phyloP scores from a whole-genome alignment of 2,113 vertebrate genomes.

The Cygnus atratus region DNA sequence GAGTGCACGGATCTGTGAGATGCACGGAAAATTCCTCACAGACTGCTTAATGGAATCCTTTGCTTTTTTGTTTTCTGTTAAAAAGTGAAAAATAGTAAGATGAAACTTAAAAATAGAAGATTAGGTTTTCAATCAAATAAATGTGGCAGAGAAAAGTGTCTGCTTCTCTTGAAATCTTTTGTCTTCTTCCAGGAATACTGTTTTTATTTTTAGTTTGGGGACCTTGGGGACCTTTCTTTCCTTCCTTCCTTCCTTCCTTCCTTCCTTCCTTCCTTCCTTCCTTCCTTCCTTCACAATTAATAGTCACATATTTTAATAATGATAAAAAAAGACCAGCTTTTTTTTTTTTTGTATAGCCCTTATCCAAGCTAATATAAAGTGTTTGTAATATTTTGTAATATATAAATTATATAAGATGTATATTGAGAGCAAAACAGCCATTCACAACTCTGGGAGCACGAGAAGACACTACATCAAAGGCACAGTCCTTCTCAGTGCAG shows the following conservation, averaged over 20 bases:
- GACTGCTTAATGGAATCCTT: not conserved
- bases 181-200: not conserved
- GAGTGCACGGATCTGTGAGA: not conserved
- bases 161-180: not conserved
- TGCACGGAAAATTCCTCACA: not conserved
- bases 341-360: not conserved
- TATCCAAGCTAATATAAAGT: not conserved
- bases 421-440: not conserved
- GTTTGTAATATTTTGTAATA: not conserved
- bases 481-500: not conserved
- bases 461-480: not conserved
- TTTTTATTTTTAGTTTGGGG: not conserved
- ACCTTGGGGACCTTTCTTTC: not conserved
- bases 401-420: not conserved
- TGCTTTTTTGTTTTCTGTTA: not conserved
- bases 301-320: not conserved
- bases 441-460: not conserved
- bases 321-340: too few relatives aligned
- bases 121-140: not conserved
- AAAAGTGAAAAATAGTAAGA: not conserved
- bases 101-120: not conserved
- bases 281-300: not conserved
- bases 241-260: too few relatives aligned
- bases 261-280: too few relatives aligned
- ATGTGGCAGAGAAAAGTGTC: not conserved